Percentiles rank a stretch among this genome's conserved stretches.
Conservation (phyloP, 2,113 vertebrate species). For the Pleuronectes platessa region DNA sequence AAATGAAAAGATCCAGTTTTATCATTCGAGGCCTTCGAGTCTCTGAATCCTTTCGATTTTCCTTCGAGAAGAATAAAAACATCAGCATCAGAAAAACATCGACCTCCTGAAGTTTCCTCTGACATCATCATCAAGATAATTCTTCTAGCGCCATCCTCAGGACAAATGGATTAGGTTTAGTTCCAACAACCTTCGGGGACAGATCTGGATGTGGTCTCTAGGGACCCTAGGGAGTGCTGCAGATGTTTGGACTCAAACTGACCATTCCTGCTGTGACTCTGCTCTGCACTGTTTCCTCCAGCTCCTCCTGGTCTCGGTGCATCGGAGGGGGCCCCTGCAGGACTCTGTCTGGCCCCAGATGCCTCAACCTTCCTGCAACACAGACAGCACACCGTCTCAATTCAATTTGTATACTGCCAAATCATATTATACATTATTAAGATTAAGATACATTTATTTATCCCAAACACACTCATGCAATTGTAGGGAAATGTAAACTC, state of each 20-base stretch:
- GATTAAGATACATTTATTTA: too few relatives aligned
- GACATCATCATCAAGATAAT: not conserved
- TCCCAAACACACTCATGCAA: too few relatives aligned
- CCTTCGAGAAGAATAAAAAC: slow-evolving; percentile 21
- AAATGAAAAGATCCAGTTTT: slow-evolving; percentile 80
- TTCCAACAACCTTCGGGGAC: not conserved
- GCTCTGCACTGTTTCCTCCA: slow-evolving; percentile 62
- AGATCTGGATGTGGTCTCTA: too few relatives aligned
- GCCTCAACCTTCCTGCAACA: slow-evolving; percentile 83
- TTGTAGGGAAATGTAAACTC: too few relatives aligned
- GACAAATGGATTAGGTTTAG: not conserved
- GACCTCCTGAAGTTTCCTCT: not conserved
- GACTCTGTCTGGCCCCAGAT: slow-evolving; percentile 68
- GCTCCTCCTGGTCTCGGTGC: slow-evolving; percentile 53
- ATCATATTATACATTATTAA: too few relatives aligned
- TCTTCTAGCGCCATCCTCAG: not conserved
- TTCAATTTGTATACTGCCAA: too few relatives aligned
- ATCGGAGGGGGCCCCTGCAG: slow-evolving; percentile 75
- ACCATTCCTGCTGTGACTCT: slow-evolving; percentile 82
- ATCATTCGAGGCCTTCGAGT: slow-evolving; percentile 73
- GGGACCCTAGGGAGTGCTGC: not conserved
- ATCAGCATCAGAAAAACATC: not conserved
- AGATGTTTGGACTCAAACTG: not conserved
- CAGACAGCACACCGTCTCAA: slow-evolving; percentile 1
- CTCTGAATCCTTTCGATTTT: slow-evolving; percentile 61